Conservation (phyloP, 2,113 vertebrate genomes). For the Procavia capensis region DNA sequence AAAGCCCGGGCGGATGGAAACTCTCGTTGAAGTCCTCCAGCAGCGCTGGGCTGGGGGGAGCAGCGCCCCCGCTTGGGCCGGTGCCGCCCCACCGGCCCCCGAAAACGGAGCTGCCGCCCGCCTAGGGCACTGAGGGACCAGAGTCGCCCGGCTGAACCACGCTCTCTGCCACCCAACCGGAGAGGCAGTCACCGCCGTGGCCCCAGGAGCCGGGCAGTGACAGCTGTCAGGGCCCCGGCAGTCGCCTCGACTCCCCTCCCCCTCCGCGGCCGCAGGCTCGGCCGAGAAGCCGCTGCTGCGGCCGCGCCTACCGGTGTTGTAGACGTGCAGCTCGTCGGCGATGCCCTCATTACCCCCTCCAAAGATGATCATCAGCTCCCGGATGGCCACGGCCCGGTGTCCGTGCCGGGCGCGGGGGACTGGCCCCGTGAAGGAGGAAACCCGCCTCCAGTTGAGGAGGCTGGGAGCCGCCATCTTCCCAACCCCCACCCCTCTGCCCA, state of each 20-base stretch:
- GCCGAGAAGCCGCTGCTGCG: not conserved
- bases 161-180: not conserved
- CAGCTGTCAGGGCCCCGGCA: conserved; percentile 64
- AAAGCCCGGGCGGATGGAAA: not conserved
- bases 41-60: not conserved
- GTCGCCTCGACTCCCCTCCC: conserved; percentile 68
- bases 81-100: not conserved
- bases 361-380: conserved; percentile 95
- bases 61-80: not conserved
- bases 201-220: conserved; percentile 55
- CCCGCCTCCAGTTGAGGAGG: conserved; percentile 92
- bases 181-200: conserved; percentile 6
- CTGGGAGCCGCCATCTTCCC: conserved; percentile 86
- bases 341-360: conserved; percentile 98
- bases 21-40: not conserved
- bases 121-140: not conserved
- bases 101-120: not conserved
- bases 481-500: conserved; percentile 88
- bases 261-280: conserved; percentile 49
- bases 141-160: not conserved
- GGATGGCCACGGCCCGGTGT: conserved; percentile 94
- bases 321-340: conserved; percentile 96
- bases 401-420: conserved; percentile 95
- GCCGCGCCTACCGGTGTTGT: conserved; percentile 92
- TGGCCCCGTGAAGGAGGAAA: conserved; percentile 93